Conservation (phyloP, 1,140 invertebrate species). For the Melanaphis sacchari region DNA sequence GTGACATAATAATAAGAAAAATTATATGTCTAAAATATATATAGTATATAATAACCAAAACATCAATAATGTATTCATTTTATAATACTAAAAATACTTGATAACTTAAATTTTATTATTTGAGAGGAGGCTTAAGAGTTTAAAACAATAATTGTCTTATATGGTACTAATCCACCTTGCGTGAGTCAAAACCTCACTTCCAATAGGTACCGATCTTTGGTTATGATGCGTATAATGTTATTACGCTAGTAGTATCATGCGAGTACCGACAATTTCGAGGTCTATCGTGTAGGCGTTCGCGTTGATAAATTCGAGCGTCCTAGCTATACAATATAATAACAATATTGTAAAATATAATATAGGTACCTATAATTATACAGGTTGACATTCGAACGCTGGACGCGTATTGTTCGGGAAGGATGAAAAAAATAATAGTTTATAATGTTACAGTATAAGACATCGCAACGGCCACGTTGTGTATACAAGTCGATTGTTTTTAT, state of each 20-base stretch:
- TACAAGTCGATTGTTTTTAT: slow-evolving; percentile 3
- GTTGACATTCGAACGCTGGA: neutral
- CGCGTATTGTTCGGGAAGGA: neutral
- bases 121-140: too few relatives aligned
- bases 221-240: neutral
- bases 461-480: too few relatives aligned
- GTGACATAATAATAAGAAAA: too few relatives aligned
- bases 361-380: neutral
- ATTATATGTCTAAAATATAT: too few relatives aligned
- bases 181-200: neutral
- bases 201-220: neutral
- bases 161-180: neutral
- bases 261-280: neutral
- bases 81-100: neutral
- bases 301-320: neutral
- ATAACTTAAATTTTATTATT: neutral
- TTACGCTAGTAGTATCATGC: neutral
- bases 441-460: neutral
- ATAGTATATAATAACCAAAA: neutral
- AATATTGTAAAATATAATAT: neutral
- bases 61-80: neutral
- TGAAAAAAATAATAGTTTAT: neutral
- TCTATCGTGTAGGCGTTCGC: neutral
- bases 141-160: neutral
- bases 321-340: neutral